Evolutionary conservation across 2,888 invertebrate genomes (phyloP).

Genomic region (Cryptus armator): DNA sequence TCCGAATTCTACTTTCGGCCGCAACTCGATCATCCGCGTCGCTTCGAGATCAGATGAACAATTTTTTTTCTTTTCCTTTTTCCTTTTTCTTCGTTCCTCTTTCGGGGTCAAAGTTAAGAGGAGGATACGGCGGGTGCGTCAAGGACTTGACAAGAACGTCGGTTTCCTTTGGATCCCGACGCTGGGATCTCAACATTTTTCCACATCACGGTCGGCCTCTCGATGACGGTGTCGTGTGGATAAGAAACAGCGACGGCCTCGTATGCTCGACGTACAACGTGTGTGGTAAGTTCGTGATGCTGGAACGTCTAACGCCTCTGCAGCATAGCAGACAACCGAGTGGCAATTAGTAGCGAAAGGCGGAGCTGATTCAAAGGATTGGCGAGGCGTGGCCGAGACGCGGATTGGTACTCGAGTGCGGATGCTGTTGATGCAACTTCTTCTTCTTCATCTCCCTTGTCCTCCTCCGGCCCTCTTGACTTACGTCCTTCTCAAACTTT

Average conservation of each 20-base stretch:
- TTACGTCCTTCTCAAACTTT: neutral
- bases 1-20: conserved; percentile 50
- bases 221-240: conserved; percentile 44
- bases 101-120: conserved; percentile 19
- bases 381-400: conserved; percentile 78
- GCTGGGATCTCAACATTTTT: conserved; percentile 56
- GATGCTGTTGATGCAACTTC: conserved; percentile 68
- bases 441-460: neutral
- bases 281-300: neutral
- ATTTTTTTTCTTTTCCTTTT: conserved; percentile 22
- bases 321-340: conserved; percentile 61
- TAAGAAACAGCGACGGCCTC: conserved; percentile 17
- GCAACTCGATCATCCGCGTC: conserved; percentile 60
- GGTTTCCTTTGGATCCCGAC: conserved; percentile 57
- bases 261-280: conserved; percentile 9
- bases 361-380: conserved; percentile 81
- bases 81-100: neutral
- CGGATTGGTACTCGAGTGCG: conserved; percentile 69
- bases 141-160: conserved; percentile 47
- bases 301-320: conserved; percentile 18
- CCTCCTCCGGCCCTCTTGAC: conserved; percentile 5
- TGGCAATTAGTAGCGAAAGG: conserved; percentile 80
- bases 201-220: conserved; percentile 43
- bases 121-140: conserved; percentile 13
- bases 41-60: conserved; percentile 25